Base-by-base conservation (phyloP, 2,797 vertebrate genomes). In the Hippopotamyrus pictus region DNA sequence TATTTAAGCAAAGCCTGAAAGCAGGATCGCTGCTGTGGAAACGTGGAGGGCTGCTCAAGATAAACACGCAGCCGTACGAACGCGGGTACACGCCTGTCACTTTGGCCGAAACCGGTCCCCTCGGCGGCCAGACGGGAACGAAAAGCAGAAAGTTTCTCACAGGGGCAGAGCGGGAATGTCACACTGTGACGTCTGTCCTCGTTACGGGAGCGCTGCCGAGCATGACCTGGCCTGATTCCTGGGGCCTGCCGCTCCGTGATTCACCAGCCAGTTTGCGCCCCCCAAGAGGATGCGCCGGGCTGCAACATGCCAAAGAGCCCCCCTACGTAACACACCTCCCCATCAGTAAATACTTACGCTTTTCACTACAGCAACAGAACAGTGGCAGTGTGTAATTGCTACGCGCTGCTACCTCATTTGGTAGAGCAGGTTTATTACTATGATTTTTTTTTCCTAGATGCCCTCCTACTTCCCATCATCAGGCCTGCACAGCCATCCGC, bases 131-230 rank as follows among this genome's bases (percentile, higher is more conserved):
- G 22, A 65, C 59, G 8, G 59, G 59, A 11, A 11, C 0, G 22
- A 29, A 29, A 4, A 92, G 94, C 92, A 90, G 93, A 91, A 91
- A 95, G 95, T 95, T 95, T 94, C 94, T 95, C 7, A 7, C 57
- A 1, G 7, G 57, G 0, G 57, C n/a, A 22, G n/a, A 62, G n/a
- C 9, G 57, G n/a, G 57, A 62, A 22, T 3, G 57, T 62, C 93
- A 93, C 94, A 93, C 94, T 94, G 93, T 89, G 91, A 93, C 94
- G 95, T 93, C 94, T 94, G 94, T 94, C 95, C 94, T 93, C 93
- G 92, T 92, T 93, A 91, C 94, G 95, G 95, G 94, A 94, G 89
- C 92, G 88, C 86, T 88, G 94, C 94, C 94, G 94, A n/a, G 88
- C 83, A 91, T 94, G 94, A 93, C 92, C 94, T 96, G 96, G 95